A percentile compares a stretch with the other conserved stretches of the same genome.
phyloP scores from a whole-genome alignment of 2,797 vertebrate species.

The Mormyrops boulengeri region DNA sequence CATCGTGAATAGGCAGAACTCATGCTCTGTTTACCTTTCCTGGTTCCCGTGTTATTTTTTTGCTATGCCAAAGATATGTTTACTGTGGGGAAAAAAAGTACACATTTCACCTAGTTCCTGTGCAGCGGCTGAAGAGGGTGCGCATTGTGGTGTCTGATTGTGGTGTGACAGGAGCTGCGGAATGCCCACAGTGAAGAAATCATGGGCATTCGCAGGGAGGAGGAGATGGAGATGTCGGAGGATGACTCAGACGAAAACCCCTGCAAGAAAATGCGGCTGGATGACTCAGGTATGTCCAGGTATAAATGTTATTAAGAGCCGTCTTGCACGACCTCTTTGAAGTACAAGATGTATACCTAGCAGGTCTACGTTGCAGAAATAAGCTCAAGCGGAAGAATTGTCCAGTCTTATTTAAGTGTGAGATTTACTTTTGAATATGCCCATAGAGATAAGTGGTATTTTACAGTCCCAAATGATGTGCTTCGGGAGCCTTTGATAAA shows the following conservation, averaged over 20 bases:
- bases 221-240: slow-evolving; percentile 98
- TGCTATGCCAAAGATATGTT: slow-evolving; percentile 14
- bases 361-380: background rate
- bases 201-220: slow-evolving; percentile 89
- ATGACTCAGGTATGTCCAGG: slow-evolving; percentile 72
- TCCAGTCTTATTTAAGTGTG: background rate
- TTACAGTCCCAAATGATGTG: background rate
- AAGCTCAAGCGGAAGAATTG: background rate
- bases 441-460: background rate
- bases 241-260: slow-evolving; percentile 79
- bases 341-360: background rate
- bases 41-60: background rate
- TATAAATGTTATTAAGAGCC: background rate
- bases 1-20: slow-evolving; percentile 25
- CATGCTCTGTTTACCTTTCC: background rate
- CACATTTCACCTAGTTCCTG: background rate
- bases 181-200: slow-evolving; percentile 93
- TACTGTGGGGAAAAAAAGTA: background rate
- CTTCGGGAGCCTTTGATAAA: slow-evolving; percentile 41
- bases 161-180: slow-evolving; percentile 78
- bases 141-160: slow-evolving; percentile 29
- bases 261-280: slow-evolving; percentile 73
- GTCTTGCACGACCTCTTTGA: background rate
- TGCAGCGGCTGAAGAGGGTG: slow-evolving; percentile 11
- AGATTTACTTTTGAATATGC: background rate